phyloP scores from a whole-genome alignment of 2,113 vertebrate species.

The Dipodomys merriami region DNA sequence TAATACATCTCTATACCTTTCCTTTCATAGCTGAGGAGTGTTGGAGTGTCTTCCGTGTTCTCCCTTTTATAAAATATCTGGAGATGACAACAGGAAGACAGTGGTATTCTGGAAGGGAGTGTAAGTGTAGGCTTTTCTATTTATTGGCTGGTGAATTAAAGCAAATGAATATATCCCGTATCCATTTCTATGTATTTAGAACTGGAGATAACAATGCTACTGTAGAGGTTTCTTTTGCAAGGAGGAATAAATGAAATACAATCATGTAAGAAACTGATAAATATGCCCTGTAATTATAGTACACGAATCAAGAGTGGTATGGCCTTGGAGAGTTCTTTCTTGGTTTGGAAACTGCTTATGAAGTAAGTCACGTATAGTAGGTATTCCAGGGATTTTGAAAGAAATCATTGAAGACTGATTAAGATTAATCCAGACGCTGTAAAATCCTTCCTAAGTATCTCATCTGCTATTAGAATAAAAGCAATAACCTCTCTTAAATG shows the following conservation, averaged over 20 bases:
- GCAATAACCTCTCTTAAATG: not conserved
- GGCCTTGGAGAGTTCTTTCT: not conserved
- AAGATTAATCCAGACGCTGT: not conserved
- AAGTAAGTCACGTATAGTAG: not conserved
- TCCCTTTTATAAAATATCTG: not conserved
- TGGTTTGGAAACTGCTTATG: not conserved
- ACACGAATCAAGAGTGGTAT: not conserved
- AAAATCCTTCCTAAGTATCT: not conserved
- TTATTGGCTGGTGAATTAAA: not conserved
- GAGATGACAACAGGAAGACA: not conserved
- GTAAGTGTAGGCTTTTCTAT: not conserved
- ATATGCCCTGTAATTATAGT: too few relatives aligned
- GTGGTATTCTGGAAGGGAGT: not conserved
- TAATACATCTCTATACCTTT: not conserved
- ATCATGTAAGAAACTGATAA: not conserved
- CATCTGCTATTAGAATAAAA: constrained; percentile 1
- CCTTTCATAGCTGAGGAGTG: not conserved
- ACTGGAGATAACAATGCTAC: not conserved
- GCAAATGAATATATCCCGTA: not conserved
- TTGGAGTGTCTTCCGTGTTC: not conserved
- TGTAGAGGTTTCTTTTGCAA: not conserved
- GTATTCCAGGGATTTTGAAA: not conserved
- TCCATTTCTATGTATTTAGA: not conserved
- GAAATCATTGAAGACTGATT: not conserved
- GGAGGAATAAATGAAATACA: not conserved